These are phyloP conservation scores for Berghia stephanieae DNA, from an alignment of 1,140 invertebrate genomes.

Conservation along the genomic window DNA sequence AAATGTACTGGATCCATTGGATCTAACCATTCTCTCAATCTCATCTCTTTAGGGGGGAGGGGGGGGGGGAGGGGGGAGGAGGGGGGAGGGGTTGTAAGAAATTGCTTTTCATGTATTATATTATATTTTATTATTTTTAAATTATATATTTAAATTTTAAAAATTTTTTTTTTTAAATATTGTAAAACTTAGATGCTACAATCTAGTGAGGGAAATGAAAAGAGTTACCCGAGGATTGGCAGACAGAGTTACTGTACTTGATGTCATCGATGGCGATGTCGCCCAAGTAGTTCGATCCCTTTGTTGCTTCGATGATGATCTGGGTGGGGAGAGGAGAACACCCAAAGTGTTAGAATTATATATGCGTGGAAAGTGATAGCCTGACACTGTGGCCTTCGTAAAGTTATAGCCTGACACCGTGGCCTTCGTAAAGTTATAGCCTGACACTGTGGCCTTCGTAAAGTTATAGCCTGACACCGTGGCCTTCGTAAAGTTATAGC, in stretches of 20 bases:
- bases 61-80: too few species aligned
- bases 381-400: too few species aligned
- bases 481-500: too few species aligned
- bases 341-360: too few species aligned
- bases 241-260: conserved; percentile 63
- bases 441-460: too few species aligned
- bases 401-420: too few species aligned
- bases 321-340: too few species aligned
- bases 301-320: conserved; percentile 75
- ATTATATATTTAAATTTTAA: neutral
- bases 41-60: neutral
- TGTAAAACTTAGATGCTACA: neutral
- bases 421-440: too few species aligned
- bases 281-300: conserved; percentile 74
- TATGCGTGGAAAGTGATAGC: too few species aligned
- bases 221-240: conserved; percentile 59
- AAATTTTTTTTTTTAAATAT: neutral
- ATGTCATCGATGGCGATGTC: conserved; percentile 81
- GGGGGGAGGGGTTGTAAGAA: neutral
- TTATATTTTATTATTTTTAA: neutral
- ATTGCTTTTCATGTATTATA: neutral
- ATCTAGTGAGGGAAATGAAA: conserved; percentile 52
- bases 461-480: too few species aligned
- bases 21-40: neutral
- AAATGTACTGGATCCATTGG: neutral